Conservation (phyloP, 2,797 vertebrate species). For the Lateolabrax maculatus region DNA sequence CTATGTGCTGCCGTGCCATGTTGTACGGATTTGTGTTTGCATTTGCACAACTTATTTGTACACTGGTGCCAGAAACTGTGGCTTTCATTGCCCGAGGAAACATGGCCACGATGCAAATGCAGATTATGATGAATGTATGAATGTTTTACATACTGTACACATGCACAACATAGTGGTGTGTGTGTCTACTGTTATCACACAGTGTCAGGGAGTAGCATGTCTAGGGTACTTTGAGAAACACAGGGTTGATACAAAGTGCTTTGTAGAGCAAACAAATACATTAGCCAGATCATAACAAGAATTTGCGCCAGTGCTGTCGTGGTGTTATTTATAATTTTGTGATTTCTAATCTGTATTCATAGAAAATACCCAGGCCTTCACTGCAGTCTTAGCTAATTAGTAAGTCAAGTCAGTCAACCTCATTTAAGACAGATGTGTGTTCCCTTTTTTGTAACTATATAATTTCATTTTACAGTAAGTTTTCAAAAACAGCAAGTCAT, state of each 20-base stretch:
- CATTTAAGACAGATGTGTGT: neutral
- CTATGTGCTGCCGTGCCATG: neutral
- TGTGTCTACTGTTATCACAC: no score
- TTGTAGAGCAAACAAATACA: neutral
- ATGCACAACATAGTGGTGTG: neutral
- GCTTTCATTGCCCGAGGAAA: neutral
- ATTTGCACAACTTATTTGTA: conserved; percentile 15
- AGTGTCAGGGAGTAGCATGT: neutral
- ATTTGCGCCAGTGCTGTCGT: no score
- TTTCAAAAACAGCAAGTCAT: neutral
- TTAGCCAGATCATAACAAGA: neutral
- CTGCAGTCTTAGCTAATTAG: neutral
- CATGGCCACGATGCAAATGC: conserved; percentile 8
- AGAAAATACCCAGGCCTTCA: neutral
- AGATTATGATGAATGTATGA: neutral
- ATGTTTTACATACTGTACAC: neutral
- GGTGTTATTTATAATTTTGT: neutral
- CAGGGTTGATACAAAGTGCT: neutral
- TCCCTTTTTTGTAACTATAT: neutral
- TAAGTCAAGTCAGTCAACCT: neutral
- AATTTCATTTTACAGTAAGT: neutral
- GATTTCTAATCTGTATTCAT: neutral
- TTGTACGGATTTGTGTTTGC: conserved; percentile 5
- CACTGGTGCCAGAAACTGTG: conserved; percentile 1
- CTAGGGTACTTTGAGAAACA: neutral